Evolutionary conservation across 2,888 invertebrate species (phyloP).

Genomic region (Conomelus anceps): DNA sequence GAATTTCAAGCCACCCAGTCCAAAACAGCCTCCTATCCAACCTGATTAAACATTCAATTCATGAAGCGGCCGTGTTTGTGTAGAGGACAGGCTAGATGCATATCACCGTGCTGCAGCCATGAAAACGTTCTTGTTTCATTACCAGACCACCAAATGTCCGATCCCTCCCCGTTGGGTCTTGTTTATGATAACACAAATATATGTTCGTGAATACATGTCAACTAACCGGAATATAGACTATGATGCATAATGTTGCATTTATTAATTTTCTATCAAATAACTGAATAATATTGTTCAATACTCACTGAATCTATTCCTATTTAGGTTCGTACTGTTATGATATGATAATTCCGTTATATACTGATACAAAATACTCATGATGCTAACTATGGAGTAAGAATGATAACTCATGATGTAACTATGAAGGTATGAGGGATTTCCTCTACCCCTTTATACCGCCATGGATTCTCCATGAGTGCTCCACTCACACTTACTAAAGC

Average conservation of each 20-base stretch:
- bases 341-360: no score
- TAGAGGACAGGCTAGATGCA: not conserved
- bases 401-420: no score
- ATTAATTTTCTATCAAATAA: no score
- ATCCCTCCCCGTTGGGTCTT: not conserved
- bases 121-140: not conserved
- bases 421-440: no score
- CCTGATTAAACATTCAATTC: not conserved
- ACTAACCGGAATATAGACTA: not conserved
- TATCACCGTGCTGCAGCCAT: not conserved
- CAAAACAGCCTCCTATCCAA: not conserved
- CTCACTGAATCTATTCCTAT: no score
- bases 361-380: no score
- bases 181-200: not conserved
- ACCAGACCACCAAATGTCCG: not conserved
- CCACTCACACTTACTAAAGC: no score
- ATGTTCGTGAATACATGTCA: not conserved
- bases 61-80: not conserved
- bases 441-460: no score
- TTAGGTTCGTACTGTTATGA: no score
- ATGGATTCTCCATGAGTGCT: no score
- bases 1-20: not conserved
- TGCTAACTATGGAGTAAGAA: no score
- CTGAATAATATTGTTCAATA: no score
- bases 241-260: not conserved